A percentile compares a stretch with the other conserved stretches of the same genome.
Evolutionary conservation across 2,113 vertebrate species (phyloP).

Genomic region (Phrynosoma platyrhinos): DNA sequence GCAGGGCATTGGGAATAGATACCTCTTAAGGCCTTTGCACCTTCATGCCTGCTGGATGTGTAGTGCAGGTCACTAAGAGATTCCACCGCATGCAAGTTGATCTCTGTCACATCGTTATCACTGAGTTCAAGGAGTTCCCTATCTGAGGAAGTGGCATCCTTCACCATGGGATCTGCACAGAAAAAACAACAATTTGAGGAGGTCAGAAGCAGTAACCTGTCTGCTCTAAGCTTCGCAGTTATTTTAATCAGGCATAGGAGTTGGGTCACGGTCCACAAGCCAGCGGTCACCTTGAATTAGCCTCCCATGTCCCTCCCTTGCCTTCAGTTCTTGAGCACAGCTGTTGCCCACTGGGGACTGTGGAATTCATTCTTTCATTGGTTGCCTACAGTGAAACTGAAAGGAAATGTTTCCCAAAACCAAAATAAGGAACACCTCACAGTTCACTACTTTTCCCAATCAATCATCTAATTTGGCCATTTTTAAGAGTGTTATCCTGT

Average conservation of each 20-base stretch:
- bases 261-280: too few species aligned
- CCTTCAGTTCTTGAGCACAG: neutral
- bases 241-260: too few species aligned
- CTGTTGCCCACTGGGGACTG: neutral
- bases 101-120: slow-evolving; percentile 71
- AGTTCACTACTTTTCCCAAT: too few species aligned
- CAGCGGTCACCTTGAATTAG: too few species aligned
- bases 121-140: slow-evolving; percentile 45
- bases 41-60: slow-evolving; percentile 67
- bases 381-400: neutral
- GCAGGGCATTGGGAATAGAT: slow-evolving; percentile 6
- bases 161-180: slow-evolving; percentile 56
- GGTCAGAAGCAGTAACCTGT: neutral
- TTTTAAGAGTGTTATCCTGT: too few species aligned
- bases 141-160: accelerated
- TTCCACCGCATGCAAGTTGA: slow-evolving; percentile 87
- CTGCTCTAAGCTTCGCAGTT: neutral
- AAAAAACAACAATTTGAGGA: neutral
- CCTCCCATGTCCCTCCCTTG: too few species aligned
- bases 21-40: slow-evolving; percentile 51
- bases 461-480: too few species aligned
- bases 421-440: neutral
- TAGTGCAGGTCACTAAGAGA: slow-evolving; percentile 94
- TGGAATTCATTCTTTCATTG: too few species aligned
- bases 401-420: neutral